phyloP scores from a whole-genome alignment of 2,113 vertebrate species.

The Cyprinodon variegatus region DNA sequence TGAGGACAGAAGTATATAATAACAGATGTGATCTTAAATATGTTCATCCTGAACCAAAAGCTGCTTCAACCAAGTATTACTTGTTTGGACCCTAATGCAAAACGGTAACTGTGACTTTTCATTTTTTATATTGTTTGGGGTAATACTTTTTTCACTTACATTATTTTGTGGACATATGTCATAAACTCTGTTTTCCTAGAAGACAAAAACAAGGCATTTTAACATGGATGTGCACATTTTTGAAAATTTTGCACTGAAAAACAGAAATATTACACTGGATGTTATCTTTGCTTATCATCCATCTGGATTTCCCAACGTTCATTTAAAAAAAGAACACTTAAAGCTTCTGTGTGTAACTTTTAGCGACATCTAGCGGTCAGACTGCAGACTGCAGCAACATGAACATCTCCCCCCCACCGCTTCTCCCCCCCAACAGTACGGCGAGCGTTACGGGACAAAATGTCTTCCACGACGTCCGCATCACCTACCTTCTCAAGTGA shows the following conservation, averaged over 20 bases:
- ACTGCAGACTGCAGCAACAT: too few relatives aligned
- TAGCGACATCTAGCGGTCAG: too few relatives aligned
- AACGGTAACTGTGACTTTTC: not conserved
- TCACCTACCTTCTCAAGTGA: too few relatives aligned
- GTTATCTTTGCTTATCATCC: not conserved
- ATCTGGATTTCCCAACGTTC: not conserved
- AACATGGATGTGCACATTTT: not conserved
- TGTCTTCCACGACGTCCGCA: too few relatives aligned
- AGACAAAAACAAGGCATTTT: not conserved
- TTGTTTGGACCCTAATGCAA: not conserved
- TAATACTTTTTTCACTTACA: not conserved
- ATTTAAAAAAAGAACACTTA: not conserved
- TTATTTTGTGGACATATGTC: not conserved
- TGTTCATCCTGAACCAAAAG: not conserved
- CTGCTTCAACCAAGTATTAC: not conserved
- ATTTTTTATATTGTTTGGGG: not conserved
- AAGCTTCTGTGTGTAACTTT: too few relatives aligned
- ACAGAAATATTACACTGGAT: not conserved
- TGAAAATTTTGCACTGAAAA: too few relatives aligned
- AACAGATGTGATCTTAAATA: not conserved
- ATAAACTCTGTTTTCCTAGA: not conserved
- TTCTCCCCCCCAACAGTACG: too few relatives aligned
- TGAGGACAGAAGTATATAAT: not conserved
- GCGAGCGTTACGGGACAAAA: too few relatives aligned
- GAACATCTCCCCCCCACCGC: too few relatives aligned